phyloP scores from a whole-genome alignment of 2,888 invertebrate species.

The Machimus rusticus region DNA sequence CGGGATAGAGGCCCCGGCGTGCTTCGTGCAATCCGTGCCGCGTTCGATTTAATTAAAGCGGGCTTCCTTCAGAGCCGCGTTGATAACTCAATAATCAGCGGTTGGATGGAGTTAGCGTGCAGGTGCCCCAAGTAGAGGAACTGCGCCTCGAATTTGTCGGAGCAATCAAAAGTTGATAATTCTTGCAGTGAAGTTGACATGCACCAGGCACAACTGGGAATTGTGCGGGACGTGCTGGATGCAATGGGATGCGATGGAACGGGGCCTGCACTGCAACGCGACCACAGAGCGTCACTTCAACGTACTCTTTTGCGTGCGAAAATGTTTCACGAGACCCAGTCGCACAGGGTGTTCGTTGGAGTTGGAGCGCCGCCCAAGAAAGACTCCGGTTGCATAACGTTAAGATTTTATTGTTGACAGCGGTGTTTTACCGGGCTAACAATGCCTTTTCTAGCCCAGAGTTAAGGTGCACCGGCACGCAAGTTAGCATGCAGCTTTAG shows the following conservation, averaged over 20 bases:
- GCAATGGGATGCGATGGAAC: background rate
- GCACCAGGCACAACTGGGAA: background rate
- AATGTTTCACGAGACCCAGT: background rate
- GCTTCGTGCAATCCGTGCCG: background rate
- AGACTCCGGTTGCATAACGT: background rate
- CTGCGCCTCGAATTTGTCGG: constrained; percentile 22
- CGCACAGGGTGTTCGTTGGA: background rate
- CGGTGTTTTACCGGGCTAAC: constrained; percentile 5
- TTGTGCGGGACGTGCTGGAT: background rate
- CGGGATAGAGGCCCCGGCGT: background rate
- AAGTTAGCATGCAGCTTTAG: background rate
- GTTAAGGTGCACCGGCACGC: constrained; percentile 29
- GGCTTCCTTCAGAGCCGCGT: background rate
- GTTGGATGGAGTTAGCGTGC: constrained; percentile 4
- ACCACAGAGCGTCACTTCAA: background rate
- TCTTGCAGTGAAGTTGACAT: constrained; percentile 18
- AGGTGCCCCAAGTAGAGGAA: background rate
- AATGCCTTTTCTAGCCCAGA: background rate
- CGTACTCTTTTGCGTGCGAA: constrained; percentile 14
- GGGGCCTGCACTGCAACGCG: background rate
- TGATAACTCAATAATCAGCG: constrained; percentile 28
- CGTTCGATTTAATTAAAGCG: constrained; percentile 7
- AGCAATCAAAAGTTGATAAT: constrained; percentile 24
- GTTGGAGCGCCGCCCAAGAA: background rate
- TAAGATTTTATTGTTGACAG: constrained; percentile 27